Percentiles rank a stretch among this genome's conserved stretches.
phyloP scores from a whole-genome alignment of 2,113 vertebrate genomes.

The Synodontis membranacea region DNA sequence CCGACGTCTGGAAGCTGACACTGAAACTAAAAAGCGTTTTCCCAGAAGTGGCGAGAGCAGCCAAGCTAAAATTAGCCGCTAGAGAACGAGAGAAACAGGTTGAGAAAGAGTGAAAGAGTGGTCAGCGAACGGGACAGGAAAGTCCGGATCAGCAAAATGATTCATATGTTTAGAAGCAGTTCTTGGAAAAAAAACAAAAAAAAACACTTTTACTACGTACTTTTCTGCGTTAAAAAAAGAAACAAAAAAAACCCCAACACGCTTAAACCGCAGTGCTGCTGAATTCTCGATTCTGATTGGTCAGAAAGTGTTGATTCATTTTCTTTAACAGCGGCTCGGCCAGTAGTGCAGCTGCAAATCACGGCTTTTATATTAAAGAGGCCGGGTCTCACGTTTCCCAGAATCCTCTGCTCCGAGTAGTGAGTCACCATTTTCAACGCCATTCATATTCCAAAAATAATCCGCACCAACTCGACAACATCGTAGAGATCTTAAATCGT shows the following conservation, averaged over 20 bases:
- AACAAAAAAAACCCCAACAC: not conserved
- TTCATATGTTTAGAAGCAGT: not conserved
- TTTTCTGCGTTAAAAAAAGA: too few relatives aligned
- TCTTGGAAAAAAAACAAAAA: not conserved
- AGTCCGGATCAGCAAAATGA: not conserved
- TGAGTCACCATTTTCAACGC: too few relatives aligned
- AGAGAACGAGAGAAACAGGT: constrained; percentile 2
- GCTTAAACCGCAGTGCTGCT: not conserved
- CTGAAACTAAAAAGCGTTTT: constrained; percentile 44
- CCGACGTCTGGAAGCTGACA: constrained; percentile 55
- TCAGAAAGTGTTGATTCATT: not conserved
- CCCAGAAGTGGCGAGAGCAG: constrained; percentile 43
- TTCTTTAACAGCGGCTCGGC: not conserved
- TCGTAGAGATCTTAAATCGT: too few relatives aligned
- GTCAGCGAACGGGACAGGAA: constrained; percentile 19
- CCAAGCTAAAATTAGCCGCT: constrained; percentile 48
- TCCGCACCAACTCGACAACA: too few relatives aligned
- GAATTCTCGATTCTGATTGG: not conserved
- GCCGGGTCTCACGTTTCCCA: too few relatives aligned
- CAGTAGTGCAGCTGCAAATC: not conserved
- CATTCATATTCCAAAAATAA: too few relatives aligned
- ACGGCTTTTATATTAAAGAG: not conserved
- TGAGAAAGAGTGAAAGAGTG: not conserved
- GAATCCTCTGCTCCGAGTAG: too few relatives aligned
- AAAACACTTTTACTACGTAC: not conserved